Base-by-base conservation (phyloP, 2,888 invertebrate species). In the Caenorhabditis panamensis region DNA sequence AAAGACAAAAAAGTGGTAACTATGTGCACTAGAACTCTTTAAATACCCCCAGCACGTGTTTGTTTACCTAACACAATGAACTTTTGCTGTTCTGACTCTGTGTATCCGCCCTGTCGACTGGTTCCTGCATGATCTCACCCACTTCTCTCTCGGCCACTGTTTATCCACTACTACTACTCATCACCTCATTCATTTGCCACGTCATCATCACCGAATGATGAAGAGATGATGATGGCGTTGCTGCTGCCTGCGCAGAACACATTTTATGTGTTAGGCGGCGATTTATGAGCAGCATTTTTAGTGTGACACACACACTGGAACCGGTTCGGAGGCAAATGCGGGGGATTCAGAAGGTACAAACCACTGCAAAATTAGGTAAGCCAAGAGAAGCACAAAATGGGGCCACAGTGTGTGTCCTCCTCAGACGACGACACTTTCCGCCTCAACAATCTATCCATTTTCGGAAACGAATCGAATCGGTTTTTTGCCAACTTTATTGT, bases 51-150 rank as follows among this genome's bases (percentile, higher is more conserved):
- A 16, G 22, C 41, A 41, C 41, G 13, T 41, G 41, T 41, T 41
- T 41, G 41, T 41, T 41, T 41, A 41, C 13, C 41, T 41, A 11
- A 9, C 41, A 3, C 41, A 36, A 36, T 41, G 41, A 41, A 41
- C 41, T 41, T 41, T 41, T 41, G 41, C 41, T 41, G 5, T 13
- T 41, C 13, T 41, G 16, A 22, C 11, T 22, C 24, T 16, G 28
- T 3, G 22, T 59, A 68, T 59, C 31, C 24, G 49, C 47, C 18
- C 47, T 28, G 37, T 8, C 24, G 47, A n/a, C 44, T 36, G 63
- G 68, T 68, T 68, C 11, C 49, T 68, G 36, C 58, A 68, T 68
- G 68, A 68, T 68, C 68, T 68, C 24, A 11, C 56, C 22, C 37
- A 20, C 24, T 37, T 26, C 16, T 26, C 31, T 20, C 22, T 16